phyloP scores from a whole-genome alignment of 2,113 vertebrate genomes.

The Rhegmatorhina hoffmannsi region DNA sequence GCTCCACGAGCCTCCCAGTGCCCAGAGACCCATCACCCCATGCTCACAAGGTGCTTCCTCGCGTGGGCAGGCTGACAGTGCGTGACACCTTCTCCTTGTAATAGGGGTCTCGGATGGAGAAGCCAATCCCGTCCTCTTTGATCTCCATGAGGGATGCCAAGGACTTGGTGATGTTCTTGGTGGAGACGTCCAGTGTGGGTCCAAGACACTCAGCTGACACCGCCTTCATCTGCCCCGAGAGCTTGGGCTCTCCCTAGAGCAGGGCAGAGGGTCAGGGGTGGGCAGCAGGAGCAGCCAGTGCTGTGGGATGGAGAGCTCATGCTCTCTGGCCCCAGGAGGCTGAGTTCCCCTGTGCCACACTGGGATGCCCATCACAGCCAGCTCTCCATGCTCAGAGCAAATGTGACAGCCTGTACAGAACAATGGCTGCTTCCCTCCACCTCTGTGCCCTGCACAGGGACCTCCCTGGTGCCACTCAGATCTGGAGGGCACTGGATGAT shows the following conservation, averaged over 20 bases:
- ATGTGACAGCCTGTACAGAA: neutral
- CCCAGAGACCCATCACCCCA: neutral
- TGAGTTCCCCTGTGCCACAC: fast-evolving
- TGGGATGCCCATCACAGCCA: neutral
- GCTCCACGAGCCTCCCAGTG: neutral
- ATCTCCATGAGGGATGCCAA: constrained; percentile 95
- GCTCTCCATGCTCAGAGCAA: neutral
- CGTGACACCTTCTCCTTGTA: constrained; percentile 87
- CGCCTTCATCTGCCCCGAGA: constrained; percentile 93
- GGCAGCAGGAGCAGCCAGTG: neutral
- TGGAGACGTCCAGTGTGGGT: constrained; percentile 83
- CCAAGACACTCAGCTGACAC: constrained; percentile 92
- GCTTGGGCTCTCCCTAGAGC: constrained; percentile 88
- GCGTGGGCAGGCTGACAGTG: constrained; percentile 90
- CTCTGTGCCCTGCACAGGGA: neutral
- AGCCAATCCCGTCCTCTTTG: constrained; percentile 85
- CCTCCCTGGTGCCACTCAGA: neutral
- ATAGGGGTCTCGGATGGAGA: constrained; percentile 81
- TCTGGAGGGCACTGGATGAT: neutral
- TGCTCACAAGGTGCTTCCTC: constrained; percentile 96
- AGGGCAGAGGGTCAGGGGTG: neutral
- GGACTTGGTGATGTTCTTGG: constrained; percentile 93
- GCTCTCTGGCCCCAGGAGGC: neutral
- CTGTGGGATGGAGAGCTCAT: neutral
- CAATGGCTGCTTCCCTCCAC: neutral